phyloP scores from a whole-genome alignment of 2,797 vertebrate species.

The Amblyraja radiata region DNA sequence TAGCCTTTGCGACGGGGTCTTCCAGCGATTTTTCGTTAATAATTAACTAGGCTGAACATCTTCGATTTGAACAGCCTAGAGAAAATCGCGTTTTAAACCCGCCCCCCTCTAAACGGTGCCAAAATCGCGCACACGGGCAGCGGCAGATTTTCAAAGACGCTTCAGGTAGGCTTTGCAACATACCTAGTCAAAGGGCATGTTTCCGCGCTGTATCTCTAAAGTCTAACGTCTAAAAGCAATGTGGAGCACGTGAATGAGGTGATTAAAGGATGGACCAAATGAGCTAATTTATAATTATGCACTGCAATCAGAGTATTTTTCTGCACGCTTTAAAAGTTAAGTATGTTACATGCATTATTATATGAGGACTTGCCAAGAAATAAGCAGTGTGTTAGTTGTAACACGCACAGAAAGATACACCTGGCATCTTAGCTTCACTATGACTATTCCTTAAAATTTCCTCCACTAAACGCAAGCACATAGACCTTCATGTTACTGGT shows the following conservation, averaged over 20 bases:
- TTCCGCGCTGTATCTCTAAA: background rate
- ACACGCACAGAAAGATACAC: background rate
- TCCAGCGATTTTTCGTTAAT: no score
- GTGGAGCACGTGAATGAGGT: background rate
- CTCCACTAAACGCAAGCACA: background rate
- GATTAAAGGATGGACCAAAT: background rate
- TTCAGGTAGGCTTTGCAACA: no score
- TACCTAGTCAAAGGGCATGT: no score
- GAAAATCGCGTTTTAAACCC: no score
- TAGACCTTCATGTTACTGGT: background rate
- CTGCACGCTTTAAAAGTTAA: background rate
- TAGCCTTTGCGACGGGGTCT: no score
- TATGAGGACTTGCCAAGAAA: background rate
- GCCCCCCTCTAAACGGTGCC: no score
- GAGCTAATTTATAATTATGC: background rate
- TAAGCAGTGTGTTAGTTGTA: background rate
- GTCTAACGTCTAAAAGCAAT: background rate
- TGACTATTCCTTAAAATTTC: background rate
- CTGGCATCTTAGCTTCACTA: background rate
- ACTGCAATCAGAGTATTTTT: background rate
- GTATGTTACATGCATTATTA: background rate
- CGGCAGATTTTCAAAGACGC: no score
- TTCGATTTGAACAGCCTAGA: no score
- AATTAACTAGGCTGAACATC: no score
- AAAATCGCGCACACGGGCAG: no score